phyloP scores from a whole-genome alignment of 1,140 invertebrate species.

The Meloidogyne floridensis region DNA sequence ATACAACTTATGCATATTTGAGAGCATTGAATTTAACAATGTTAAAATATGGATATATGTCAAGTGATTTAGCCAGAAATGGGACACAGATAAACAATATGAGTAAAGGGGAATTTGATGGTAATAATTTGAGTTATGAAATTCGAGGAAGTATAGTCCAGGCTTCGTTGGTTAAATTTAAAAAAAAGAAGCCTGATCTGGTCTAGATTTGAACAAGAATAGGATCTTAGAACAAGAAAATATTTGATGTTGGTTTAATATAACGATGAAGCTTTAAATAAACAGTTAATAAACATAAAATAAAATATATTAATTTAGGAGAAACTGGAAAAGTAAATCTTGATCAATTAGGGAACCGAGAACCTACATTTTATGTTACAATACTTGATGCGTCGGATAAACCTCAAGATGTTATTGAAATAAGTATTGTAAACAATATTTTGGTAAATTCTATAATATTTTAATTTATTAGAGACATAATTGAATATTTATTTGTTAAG shows the following conservation, averaged over 20 bases:
- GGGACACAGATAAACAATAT: slow-evolving; percentile 12
- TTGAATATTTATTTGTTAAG: background rate
- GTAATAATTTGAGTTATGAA: background rate
- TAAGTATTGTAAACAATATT: slow-evolving; percentile 10
- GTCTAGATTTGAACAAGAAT: no score
- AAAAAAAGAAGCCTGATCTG: no score
- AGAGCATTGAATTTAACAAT: slow-evolving; percentile 42
- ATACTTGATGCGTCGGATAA: slow-evolving; percentile 28
- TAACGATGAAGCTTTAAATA: no score
- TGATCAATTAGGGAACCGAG: slow-evolving; percentile 41
- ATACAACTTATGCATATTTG: slow-evolving; percentile 42
- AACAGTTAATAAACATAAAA: background rate
- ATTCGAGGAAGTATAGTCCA: no score
- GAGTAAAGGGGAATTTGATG: slow-evolving; percentile 22
- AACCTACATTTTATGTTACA: slow-evolving; percentile 42
- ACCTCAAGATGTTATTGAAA: slow-evolving; percentile 20
- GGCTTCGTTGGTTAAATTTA: no score
- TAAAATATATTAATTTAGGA: slow-evolving; percentile 31
- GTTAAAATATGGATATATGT: slow-evolving; percentile 6
- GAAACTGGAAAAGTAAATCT: slow-evolving; percentile 43
- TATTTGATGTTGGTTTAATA: no score
- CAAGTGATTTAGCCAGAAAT: slow-evolving; percentile 24
- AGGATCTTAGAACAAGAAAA: no score
- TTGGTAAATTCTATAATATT: background rate
- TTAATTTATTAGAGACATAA: slow-evolving; percentile 14